Evolutionary conservation across 2,888 invertebrate genomes (phyloP).

Genomic region (Polymixis lichenea): DNA sequence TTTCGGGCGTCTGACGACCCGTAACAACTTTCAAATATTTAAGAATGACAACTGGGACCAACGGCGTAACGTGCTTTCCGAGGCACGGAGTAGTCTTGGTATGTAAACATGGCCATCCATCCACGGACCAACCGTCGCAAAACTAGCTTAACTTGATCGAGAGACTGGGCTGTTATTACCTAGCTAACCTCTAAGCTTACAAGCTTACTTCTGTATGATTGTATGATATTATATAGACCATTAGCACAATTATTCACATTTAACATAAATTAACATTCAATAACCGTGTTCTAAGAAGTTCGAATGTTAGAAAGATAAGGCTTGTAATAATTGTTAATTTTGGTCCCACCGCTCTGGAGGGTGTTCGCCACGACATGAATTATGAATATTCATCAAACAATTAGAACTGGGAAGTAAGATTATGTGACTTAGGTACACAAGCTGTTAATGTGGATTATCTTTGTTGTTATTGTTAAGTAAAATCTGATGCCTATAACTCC

Average conservation of each 20-base stretch:
- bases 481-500: not conserved
- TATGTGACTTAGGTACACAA: conserved; percentile 27
- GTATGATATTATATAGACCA: too few species aligned
- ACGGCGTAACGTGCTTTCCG: too few species aligned
- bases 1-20: too few species aligned
- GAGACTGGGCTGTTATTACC: too few species aligned
- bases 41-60: too few species aligned
- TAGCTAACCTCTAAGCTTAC: too few species aligned
- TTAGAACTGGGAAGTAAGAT: conserved; percentile 32
- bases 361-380: conserved; percentile 35
- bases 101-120: too few species aligned
- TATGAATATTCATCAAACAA: conserved; percentile 55
- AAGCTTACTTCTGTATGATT: too few species aligned
- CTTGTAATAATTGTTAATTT: conserved; percentile 49
- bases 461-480: conserved; percentile 5
- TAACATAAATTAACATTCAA: conserved; percentile 28
- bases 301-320: conserved; percentile 23
- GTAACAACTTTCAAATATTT: too few species aligned
- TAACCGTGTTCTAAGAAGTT: conserved; percentile 16
- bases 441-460: conserved; percentile 37
- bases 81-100: too few species aligned
- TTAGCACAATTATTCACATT: not conserved
- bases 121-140: too few species aligned
- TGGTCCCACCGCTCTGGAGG: conserved; percentile 4
- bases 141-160: too few species aligned